Evolutionary conservation across 2,113 vertebrate species (phyloP).

Genomic region (Arvicanthis niloticus): DNA sequence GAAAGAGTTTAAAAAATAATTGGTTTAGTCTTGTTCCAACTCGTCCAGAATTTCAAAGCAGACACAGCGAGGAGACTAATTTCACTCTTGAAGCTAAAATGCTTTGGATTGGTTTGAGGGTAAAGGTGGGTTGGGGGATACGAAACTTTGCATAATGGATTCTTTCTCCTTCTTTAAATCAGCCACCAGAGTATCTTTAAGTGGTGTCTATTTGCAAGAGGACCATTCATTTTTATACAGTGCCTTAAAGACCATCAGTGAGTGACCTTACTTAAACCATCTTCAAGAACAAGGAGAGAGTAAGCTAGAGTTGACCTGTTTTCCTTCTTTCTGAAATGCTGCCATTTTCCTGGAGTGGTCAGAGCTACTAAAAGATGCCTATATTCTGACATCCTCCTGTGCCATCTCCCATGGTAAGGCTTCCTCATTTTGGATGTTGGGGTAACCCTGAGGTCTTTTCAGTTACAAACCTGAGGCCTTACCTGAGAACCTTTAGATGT

Average conservation of each 20-base stretch:
- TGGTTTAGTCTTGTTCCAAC: constrained; percentile 62
- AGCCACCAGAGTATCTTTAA: not conserved
- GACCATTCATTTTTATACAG: too few relatives aligned
- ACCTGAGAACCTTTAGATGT: constrained; percentile 52
- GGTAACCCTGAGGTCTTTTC: not conserved
- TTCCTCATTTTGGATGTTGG: not conserved
- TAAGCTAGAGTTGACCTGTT: not conserved
- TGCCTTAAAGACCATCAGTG: not conserved
- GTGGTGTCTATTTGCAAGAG: not conserved
- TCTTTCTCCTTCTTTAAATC: not conserved
- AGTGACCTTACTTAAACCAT: not conserved
- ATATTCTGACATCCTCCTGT: not conserved
- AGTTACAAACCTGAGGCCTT: not conserved
- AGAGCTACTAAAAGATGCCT: fast-evolving
- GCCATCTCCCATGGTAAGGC: not conserved
- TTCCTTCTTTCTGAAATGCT: not conserved
- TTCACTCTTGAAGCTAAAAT: not conserved
- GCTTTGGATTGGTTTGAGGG: not conserved
- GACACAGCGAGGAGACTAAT: not conserved
- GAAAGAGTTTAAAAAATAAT: constrained; percentile 77
- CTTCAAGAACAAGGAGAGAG: not conserved
- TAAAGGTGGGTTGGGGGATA: not conserved
- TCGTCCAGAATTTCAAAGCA: constrained; percentile 18
- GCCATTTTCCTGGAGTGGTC: not conserved
- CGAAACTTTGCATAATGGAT: not conserved